These are phyloP conservation scores for Theretra japonica DNA, from an alignment of 2,888 invertebrate species.

Conservation along the genomic window DNA sequence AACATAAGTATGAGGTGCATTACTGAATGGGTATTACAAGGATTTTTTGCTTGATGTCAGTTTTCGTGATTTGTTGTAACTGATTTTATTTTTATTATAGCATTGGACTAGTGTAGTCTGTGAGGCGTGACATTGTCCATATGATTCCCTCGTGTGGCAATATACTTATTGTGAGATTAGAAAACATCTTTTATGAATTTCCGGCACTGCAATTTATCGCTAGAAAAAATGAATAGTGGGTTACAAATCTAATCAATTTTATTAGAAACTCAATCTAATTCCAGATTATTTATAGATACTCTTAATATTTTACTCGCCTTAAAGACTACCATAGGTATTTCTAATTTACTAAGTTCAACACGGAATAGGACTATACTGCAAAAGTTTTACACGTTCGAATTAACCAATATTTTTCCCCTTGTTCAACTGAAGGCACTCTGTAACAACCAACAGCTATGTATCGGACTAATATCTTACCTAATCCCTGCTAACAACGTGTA, in stretches of 20 bases:
- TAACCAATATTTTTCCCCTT: background rate
- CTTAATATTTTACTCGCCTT: too few species aligned
- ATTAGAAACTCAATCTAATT: too few species aligned
- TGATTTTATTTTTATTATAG: background rate
- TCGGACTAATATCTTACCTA: constrained; percentile 27
- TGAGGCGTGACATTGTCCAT: background rate
- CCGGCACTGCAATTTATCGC: too few species aligned
- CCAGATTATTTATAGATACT: too few species aligned
- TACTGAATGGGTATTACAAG: constrained; percentile 34
- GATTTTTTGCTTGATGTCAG: background rate
- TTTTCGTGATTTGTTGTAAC: background rate
- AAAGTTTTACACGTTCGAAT: background rate
- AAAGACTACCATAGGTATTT: too few species aligned
- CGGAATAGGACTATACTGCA: background rate
- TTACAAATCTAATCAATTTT: too few species aligned
- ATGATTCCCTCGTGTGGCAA: background rate
- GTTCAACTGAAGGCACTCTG: background rate
- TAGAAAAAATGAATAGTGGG: too few species aligned
- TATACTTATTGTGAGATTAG: background rate
- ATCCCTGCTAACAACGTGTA: constrained; percentile 29
- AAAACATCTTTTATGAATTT: too few species aligned
- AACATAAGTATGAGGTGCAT: constrained; percentile 56
- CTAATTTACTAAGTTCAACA: too few species aligned
- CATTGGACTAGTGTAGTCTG: background rate
- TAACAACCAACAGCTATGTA: background rate